Evolutionary conservation across 2,113 vertebrate species (phyloP).

Genomic region (Podiceps cristatus): DNA sequence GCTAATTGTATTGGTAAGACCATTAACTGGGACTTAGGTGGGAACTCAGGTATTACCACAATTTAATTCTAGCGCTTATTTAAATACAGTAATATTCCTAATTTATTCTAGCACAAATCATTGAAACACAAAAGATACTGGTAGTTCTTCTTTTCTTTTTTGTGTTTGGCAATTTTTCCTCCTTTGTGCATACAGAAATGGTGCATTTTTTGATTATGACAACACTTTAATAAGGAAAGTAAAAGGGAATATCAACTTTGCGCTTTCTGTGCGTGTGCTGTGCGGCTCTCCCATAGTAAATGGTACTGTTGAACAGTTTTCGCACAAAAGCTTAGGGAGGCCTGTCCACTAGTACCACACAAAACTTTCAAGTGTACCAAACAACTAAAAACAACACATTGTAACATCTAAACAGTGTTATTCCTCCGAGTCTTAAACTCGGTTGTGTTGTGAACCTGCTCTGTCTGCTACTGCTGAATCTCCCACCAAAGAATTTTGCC

Average conservation of each 20-base stretch:
- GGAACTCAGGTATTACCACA: neutral
- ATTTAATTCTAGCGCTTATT: neutral
- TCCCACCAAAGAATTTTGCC: neutral
- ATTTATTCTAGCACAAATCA: neutral
- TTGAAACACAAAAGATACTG: fast-evolving
- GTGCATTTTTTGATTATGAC: neutral
- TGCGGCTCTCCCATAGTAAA: neutral
- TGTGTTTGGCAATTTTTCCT: neutral
- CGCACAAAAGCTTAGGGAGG: neutral
- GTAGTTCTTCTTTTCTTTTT: neutral
- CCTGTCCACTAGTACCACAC: too few species aligned
- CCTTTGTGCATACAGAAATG: too few species aligned
- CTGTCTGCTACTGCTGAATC: neutral
- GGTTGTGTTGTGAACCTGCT: neutral
- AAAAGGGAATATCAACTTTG: neutral
- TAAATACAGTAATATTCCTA: neutral
- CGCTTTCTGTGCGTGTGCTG: neutral
- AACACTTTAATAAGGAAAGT: neutral
- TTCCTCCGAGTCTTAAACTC: neutral
- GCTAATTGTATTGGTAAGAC: neutral
- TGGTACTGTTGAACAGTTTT: fast-evolving
- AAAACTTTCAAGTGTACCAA: neutral
- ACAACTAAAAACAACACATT: neutral
- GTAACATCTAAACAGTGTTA: neutral
- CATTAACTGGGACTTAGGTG: neutral